These are phyloP conservation scores for Brachionus rubens DNA, from an alignment of 1,140 invertebrate species.

Conservation along the genomic window DNA sequence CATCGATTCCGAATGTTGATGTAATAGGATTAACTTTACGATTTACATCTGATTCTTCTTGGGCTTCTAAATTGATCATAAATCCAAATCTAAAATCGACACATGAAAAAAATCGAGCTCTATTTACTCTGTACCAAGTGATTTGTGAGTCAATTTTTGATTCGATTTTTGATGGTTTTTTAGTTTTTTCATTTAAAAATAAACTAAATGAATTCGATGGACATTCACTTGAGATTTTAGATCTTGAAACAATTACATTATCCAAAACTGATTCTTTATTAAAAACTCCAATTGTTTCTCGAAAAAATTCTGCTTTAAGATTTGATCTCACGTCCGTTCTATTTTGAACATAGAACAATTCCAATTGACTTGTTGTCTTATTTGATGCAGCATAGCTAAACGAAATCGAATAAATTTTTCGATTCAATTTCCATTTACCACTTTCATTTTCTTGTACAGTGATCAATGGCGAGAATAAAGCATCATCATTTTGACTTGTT, in stretches of 20 bases:
- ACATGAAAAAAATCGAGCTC: constrained; percentile 1
- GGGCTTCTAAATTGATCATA: not conserved
- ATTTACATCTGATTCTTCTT: not conserved
- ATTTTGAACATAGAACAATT: not conserved
- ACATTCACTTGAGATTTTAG: not conserved
- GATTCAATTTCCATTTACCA: not conserved
- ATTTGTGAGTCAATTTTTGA: not conserved
- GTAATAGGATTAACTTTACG: not conserved
- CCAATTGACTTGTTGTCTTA: not conserved
- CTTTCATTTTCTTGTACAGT: not conserved
- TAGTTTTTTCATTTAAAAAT: not conserved
- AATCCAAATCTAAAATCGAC: constrained; percentile 28
- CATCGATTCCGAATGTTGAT: not conserved
- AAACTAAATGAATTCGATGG: not conserved
- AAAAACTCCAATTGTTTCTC: not conserved
- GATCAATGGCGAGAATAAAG: not conserved
- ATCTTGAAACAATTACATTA: not conserved
- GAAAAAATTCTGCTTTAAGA: not conserved
- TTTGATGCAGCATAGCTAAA: not conserved
- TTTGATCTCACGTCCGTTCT: not conserved
- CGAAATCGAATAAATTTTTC: not conserved
- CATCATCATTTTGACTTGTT: not conserved
- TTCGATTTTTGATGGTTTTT: not conserved
- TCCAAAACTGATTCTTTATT: not conserved
- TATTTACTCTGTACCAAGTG: constrained; percentile 2